These are phyloP conservation scores for Hypocryptadius cinnamomeus DNA, from an alignment of 2,113 vertebrate species.

Conservation along the genomic window DNA sequence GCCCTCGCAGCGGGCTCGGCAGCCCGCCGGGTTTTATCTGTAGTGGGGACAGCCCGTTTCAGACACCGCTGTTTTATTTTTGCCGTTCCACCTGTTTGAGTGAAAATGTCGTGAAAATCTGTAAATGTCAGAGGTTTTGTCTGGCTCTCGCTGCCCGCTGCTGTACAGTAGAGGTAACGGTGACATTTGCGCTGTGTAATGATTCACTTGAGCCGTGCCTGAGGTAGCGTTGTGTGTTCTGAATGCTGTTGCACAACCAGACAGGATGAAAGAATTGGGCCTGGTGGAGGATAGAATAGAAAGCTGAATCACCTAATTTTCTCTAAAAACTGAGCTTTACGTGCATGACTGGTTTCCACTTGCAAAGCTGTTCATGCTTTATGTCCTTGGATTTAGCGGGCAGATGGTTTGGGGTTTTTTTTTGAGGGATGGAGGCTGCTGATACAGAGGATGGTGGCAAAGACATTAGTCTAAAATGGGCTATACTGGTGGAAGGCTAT, in stretches of 20 bases:
- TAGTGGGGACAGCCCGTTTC: fast-evolving
- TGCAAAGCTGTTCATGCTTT: not conserved
- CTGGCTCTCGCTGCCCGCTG: fast-evolving
- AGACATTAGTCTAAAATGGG: not conserved
- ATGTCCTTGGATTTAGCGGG: not conserved
- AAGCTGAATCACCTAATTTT: not conserved
- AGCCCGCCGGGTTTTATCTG: fast-evolving
- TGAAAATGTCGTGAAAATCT: fast-evolving
- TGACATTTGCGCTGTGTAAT: not conserved
- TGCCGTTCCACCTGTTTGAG: fast-evolving
- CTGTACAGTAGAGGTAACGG: fast-evolving
- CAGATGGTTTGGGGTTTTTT: too few relatives aligned
- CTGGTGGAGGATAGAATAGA: not conserved
- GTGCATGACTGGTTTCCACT: not conserved
- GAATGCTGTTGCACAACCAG: not conserved
- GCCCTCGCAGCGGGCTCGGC: too few relatives aligned
- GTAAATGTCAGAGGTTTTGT: fast-evolving
- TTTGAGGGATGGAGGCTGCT: fast-evolving
- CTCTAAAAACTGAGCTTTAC: not conserved
- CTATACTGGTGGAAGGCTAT: not conserved
- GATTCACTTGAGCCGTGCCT: fast-evolving
- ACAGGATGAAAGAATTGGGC: not conserved
- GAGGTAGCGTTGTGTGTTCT: fast-evolving
- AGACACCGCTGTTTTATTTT: not conserved
- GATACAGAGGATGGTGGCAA: not conserved